These are phyloP conservation scores for Onthophagus sagittarius DNA, from an alignment of 2,888 invertebrate species.

Conservation along the genomic window DNA sequence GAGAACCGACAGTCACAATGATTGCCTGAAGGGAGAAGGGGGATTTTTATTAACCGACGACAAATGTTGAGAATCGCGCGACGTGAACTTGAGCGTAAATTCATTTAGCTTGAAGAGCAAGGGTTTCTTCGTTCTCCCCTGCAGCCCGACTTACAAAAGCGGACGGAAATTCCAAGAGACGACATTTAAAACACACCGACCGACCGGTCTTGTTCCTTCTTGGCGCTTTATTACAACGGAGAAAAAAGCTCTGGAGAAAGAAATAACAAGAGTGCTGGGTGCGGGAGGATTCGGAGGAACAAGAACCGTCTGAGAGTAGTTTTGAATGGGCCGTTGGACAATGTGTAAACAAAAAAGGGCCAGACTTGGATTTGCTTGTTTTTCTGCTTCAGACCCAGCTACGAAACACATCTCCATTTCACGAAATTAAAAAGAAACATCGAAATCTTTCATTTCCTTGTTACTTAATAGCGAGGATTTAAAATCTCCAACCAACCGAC, in stretches of 20 bases:
- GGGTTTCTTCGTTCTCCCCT: neutral
- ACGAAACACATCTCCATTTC: slow-evolving; percentile 1
- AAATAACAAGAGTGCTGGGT: neutral
- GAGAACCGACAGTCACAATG: slow-evolving; percentile 27
- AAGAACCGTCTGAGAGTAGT: neutral
- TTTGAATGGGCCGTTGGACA: neutral
- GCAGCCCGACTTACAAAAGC: slow-evolving; percentile 5
- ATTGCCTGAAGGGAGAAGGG: slow-evolving; percentile 29
- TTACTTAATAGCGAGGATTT: neutral
- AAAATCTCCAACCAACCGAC: neutral
- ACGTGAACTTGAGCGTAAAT: slow-evolving; percentile 24
- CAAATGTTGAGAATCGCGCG: slow-evolving; percentile 22
- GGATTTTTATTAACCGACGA: slow-evolving; percentile 27
- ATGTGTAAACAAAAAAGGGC: neutral
- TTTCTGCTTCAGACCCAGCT: neutral
- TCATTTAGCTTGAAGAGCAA: slow-evolving; percentile 18
- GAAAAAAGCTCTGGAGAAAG: neutral
- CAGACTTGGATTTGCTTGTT: neutral
- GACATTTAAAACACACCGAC: slow-evolving; percentile 13
- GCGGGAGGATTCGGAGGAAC: neutral
- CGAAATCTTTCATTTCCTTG: neutral
- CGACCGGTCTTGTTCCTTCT: neutral
- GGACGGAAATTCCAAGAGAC: slow-evolving; percentile 3
- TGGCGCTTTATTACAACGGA: slow-evolving; percentile 5
- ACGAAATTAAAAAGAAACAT: neutral